Conservation (phyloP, 2,888 invertebrate genomes). For the Melinopterus prodromus region DNA sequence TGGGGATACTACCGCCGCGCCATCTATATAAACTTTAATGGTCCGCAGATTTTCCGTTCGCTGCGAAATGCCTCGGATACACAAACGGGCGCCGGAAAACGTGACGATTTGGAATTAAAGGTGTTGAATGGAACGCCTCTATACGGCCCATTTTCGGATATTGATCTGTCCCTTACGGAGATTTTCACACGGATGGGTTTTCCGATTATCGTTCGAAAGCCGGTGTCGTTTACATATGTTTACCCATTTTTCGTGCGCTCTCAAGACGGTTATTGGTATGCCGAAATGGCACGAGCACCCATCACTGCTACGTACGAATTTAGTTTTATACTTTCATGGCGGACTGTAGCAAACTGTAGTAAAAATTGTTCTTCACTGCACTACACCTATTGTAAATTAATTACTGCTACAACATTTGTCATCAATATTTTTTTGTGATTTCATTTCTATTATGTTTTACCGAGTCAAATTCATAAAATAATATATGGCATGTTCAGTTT, state of each 20-base stretch:
- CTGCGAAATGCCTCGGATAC: background rate
- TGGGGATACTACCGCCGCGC: background rate
- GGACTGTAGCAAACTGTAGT: too few species aligned
- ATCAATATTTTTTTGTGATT: too few species aligned
- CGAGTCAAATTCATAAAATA: too few species aligned
- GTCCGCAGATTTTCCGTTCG: background rate
- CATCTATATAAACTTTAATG: conserved; percentile 4
- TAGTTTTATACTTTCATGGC: background rate
- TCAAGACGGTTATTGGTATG: background rate
- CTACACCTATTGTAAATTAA: too few species aligned
- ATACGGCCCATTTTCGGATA: background rate
- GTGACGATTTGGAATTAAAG: background rate
- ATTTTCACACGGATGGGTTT: background rate
- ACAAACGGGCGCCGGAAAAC: background rate
- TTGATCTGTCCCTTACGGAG: background rate
- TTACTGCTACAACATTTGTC: too few species aligned
- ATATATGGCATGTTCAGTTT: too few species aligned
- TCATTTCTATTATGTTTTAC: too few species aligned
- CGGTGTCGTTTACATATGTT: background rate
- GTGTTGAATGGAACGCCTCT: background rate
- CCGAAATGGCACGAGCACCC: background rate
- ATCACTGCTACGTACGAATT: background rate
- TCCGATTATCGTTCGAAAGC: background rate
- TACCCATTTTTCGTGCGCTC: background rate
- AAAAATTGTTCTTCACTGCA: too few species aligned